Evolutionary conservation across 2,113 vertebrate genomes (phyloP).

Genomic region (Apaloderma vittatum): DNA sequence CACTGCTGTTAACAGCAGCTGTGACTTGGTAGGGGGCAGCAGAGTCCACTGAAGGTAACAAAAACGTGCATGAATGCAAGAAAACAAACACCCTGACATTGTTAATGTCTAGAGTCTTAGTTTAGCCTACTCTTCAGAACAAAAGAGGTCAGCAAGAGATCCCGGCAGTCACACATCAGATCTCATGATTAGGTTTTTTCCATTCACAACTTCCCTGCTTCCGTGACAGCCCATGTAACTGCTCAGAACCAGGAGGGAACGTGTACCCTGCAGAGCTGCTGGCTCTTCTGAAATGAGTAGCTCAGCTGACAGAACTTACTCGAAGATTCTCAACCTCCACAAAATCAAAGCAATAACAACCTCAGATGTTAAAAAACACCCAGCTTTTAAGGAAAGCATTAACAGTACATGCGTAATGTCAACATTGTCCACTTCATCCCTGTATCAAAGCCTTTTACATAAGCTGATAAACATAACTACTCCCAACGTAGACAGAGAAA

Average conservation of each 20-base stretch:
- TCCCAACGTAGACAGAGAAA: neutral
- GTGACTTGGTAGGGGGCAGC: constrained; percentile 48
- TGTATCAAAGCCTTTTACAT: neutral
- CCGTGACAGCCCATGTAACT: neutral
- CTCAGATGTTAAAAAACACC: neutral
- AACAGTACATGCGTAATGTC: neutral
- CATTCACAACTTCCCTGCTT: neutral
- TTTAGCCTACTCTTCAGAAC: neutral
- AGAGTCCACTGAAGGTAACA: neutral
- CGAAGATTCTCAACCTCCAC: accelerated
- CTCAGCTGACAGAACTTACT: neutral
- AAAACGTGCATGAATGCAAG: neutral
- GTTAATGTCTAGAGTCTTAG: neutral
- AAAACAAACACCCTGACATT: neutral
- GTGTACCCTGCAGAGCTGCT: neutral
- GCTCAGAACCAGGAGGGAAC: neutral
- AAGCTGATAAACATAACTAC: neutral
- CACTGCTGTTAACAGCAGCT: neutral
- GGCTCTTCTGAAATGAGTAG: neutral
- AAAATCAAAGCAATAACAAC: neutral
- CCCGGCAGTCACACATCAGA: neutral
- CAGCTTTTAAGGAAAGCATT: neutral
- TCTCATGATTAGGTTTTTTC: neutral
- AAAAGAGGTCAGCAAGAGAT: neutral
- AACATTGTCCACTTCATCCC: neutral